Conservation (phyloP, 2,113 vertebrate species). For the Stegastes partitus region DNA sequence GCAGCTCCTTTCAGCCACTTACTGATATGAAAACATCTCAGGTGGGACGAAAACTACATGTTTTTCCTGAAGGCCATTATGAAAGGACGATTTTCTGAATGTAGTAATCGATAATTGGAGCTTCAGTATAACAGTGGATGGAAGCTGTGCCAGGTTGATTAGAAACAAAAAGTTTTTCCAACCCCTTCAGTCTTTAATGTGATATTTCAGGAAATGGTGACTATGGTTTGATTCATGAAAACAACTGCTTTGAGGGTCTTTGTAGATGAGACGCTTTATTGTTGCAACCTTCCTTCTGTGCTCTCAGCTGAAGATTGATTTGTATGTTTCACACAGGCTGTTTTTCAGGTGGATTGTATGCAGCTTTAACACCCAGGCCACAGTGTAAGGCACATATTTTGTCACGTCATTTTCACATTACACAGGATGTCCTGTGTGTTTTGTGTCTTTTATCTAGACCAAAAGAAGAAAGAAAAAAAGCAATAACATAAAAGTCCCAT, state of each 20-base stretch:
- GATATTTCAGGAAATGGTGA: not conserved
- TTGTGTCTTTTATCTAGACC: conserved; percentile 10
- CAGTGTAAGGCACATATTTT: not conserved
- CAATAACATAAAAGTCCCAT: conserved; percentile 14
- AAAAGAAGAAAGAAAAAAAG: not conserved
- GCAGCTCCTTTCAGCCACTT: not conserved
- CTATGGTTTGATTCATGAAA: not conserved
- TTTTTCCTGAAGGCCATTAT: not conserved
- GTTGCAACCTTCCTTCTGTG: not conserved
- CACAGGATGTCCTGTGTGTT: not conserved
- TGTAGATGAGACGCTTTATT: not conserved
- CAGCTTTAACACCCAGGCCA: not conserved
- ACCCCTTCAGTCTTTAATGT: too few relatives aligned
- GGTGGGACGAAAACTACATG: not conserved
- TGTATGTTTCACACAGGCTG: not conserved
- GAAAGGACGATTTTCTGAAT: not conserved
- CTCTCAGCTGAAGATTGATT: not conserved
- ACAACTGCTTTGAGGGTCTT: not conserved
- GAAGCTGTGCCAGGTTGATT: too few relatives aligned
- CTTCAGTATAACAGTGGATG: not conserved
- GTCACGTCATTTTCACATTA: not conserved
- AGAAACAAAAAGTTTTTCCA: too few relatives aligned
- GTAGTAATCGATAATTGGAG: not conserved
- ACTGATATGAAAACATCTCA: not conserved
- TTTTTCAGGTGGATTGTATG: conserved; percentile 1